These are phyloP conservation scores for Crocallis elinguaria DNA, from an alignment of 2,888 invertebrate species.

Conservation along the genomic window DNA sequence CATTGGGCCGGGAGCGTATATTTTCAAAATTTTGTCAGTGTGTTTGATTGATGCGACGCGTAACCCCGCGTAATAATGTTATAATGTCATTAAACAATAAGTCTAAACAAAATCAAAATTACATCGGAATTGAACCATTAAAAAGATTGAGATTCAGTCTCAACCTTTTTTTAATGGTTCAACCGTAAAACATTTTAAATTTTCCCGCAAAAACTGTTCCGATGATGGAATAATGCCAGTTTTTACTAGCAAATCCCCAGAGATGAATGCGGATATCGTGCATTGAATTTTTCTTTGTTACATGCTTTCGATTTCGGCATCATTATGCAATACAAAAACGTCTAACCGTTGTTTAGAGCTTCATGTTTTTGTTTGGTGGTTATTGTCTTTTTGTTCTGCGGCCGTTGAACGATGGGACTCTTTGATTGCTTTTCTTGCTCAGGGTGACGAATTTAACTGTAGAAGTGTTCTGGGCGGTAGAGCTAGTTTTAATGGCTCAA, in stretches of 20 bases:
- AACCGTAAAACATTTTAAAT: constrained; percentile 5
- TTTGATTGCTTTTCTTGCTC: constrained; percentile 14
- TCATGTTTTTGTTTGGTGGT: constrained; percentile 38
- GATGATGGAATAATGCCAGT: constrained; percentile 26
- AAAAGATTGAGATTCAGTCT: too few species aligned
- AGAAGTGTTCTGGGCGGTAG: not conserved
- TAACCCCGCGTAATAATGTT: too few species aligned
- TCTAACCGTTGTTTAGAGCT: constrained; percentile 44
- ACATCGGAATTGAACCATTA: not conserved
- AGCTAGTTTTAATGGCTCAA: too few species aligned
- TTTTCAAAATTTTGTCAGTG: too few species aligned
- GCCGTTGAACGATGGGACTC: constrained; percentile 35
- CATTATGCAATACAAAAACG: constrained; percentile 56
- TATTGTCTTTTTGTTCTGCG: constrained; percentile 39
- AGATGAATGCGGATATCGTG: constrained; percentile 40
- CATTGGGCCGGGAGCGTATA: too few species aligned
- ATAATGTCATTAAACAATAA: too few species aligned
- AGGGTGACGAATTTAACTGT: constrained; percentile 18
- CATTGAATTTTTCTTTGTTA: constrained; percentile 42
- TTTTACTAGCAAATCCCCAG: constrained; percentile 33
- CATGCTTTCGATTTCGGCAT: constrained; percentile 55
- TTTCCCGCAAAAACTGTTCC: constrained; percentile 18
- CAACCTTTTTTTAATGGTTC: too few species aligned
- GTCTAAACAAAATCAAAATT: not conserved
- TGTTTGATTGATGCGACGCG: too few species aligned